phyloP scores from a whole-genome alignment of 2,113 vertebrate genomes.

The Tursiops truncatus region DNA sequence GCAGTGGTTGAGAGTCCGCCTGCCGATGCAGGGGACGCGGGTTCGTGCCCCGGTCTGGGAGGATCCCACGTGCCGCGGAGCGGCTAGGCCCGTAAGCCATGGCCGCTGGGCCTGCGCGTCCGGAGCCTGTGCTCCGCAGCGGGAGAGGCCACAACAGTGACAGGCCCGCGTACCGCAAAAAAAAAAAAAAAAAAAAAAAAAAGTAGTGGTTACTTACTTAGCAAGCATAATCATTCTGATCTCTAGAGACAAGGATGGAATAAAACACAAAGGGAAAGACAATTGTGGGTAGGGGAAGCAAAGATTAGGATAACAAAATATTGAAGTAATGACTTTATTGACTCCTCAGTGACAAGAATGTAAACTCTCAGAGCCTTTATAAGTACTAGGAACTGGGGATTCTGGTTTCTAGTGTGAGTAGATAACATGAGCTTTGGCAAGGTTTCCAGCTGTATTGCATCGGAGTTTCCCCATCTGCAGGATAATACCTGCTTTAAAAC shows the following conservation, averaged over 20 bases:
- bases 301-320: neutral
- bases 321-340: neutral
- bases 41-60: too few species aligned
- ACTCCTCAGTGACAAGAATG: neutral
- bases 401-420: neutral
- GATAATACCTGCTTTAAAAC: neutral
- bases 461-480: neutral
- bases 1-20: too few species aligned
- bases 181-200: neutral
- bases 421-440: neutral
- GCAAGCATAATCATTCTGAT: neutral
- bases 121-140: too few species aligned
- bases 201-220: neutral
- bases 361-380: neutral
- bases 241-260: neutral
- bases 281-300: neutral
- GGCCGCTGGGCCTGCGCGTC: too few species aligned
- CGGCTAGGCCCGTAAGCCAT: too few species aligned
- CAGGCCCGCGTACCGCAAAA: too few species aligned
- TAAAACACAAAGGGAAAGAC: neutral
- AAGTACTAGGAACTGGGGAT: neutral
- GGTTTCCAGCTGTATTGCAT: neutral
- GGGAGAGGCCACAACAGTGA: too few species aligned
- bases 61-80: too few species aligned
- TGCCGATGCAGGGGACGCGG: too few species aligned